Evolutionary conservation across 2,797 vertebrate species (phyloP).

Genomic region (Leptatherina wallacei): DNA sequence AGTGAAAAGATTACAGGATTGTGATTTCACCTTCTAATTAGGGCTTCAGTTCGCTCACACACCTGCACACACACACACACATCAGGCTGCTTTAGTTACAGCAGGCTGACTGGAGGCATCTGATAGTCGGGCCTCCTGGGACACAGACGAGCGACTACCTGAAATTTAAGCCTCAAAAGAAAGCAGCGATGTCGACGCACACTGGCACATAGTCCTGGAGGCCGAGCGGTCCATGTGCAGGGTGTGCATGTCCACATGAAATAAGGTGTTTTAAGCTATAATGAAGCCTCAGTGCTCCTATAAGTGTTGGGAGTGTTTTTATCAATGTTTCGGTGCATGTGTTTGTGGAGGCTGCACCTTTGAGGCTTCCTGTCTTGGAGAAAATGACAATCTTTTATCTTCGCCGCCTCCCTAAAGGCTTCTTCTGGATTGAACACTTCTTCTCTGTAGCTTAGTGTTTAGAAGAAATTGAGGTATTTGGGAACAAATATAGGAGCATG

Average conservation of each 20-base stretch:
- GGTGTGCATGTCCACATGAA: background rate
- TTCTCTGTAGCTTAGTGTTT: background rate
- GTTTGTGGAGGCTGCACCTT: constrained; percentile 1
- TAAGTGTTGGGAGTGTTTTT: constrained; percentile 10
- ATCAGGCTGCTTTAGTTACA: constrained; percentile 74
- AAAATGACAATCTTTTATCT: constrained; percentile 44
- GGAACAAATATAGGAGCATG: too few relatives aligned
- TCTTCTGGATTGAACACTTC: background rate
- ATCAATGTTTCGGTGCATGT: constrained; percentile 26
- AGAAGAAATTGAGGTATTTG: constrained; percentile 1
- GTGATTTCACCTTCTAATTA: constrained; percentile 75
- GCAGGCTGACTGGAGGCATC: constrained; percentile 73
- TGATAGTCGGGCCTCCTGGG: constrained; percentile 72
- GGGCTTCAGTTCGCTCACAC: constrained; percentile 35
- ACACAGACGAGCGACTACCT: constrained; percentile 64
- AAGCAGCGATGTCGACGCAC: constrained; percentile 39
- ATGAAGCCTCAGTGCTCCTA: constrained; percentile 12
- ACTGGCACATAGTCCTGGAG: background rate
- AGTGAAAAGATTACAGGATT: constrained; percentile 69
- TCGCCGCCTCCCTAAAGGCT: constrained; percentile 9
- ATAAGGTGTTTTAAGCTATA: constrained; percentile 13
- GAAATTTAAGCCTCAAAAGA: constrained; percentile 66
- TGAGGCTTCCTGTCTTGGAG: constrained; percentile 38
- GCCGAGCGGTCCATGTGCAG: background rate
- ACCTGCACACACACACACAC: constrained; percentile 38